These are phyloP conservation scores for Mus minutoides DNA, from an alignment of 2,797 vertebrate species.

Conservation along the genomic window DNA sequence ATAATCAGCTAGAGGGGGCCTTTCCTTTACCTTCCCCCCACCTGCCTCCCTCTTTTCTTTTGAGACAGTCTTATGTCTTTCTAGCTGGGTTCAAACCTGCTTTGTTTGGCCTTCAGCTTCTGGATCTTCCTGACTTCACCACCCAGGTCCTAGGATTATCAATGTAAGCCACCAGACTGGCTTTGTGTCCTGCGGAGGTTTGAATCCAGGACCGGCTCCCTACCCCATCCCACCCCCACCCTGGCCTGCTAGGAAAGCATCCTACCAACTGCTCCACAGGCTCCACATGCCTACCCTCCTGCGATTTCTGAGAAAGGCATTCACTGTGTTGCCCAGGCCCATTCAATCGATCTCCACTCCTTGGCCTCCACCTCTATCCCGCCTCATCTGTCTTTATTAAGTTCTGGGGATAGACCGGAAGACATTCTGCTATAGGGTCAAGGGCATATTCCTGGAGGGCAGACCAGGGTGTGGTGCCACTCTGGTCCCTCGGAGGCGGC, in stretches of 20 bases:
- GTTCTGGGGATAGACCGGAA: not conserved
- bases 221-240: too few species aligned
- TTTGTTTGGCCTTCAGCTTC: not conserved
- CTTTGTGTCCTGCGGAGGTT: not conserved
- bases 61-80: not conserved
- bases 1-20: not conserved
- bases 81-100: not conserved
- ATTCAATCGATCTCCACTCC: not conserved
- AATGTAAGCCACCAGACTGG: not conserved
- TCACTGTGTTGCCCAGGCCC: not conserved
- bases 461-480: not conserved
- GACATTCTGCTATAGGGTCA: not conserved
- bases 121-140: not conserved
- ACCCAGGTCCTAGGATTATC: not conserved
- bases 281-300: not conserved
- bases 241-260: not conserved
- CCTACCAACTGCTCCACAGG: not conserved
- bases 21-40: not conserved
- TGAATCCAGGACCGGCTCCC: not conserved
- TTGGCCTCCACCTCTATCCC: not conserved
- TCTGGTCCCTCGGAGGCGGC: not conserved
- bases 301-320: not conserved
- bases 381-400: not conserved
- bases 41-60: not conserved
- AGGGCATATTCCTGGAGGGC: not conserved